Evolutionary conservation across 2,797 vertebrate species (phyloP), one percentile per base, ranked within the genome.

Genomic region (Acrossocheilus wenchowensis): DNA sequence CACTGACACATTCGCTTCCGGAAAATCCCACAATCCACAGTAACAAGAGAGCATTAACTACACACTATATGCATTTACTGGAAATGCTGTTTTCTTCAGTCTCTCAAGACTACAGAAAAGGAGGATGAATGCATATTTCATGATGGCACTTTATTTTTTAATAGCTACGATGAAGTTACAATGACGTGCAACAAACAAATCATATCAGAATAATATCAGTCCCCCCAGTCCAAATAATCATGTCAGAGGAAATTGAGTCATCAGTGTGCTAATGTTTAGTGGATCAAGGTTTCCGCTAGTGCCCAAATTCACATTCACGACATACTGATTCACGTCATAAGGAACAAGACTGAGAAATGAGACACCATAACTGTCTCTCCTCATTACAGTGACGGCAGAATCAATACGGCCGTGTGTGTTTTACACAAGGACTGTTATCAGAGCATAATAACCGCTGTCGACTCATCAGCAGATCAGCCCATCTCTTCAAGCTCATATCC

Each of bases 391-490:
- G 45, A 66, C 9, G 48, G n/a, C 78, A 50, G 73, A 69, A 86
- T 77, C 30, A 75, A 78, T 82, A 84, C 66, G 19, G 5, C 81
- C 23, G 30, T 30, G 81, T 30, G 14, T 73, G 80, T 50, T 71
- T 71, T 41, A 54, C 66, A 82, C 48, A 9, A 45, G 57, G 78
- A 85, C 64, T 80, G 15, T 45, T 69, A 43, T 66, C 45, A 88
- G 78, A 19, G n/a, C 26, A 86, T 84, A 73, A 73, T 78, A 82
- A 78, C 82, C n/a, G 19, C 50, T 73, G 84, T 54, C 39, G 87
- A 86, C 60, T 84, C 84, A 79, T 72, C 68, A 87, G 81, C 74
- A 84, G 62, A 88, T 88, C 71, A 84, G 43, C 73, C 77, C 39
- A 81, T 84, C 86, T 79, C 81, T 64, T 57, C 72, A 15, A 75